Base-by-base conservation (phyloP, 2,113 vertebrate species). In the Sterrhoptilus dennistouni region DNA sequence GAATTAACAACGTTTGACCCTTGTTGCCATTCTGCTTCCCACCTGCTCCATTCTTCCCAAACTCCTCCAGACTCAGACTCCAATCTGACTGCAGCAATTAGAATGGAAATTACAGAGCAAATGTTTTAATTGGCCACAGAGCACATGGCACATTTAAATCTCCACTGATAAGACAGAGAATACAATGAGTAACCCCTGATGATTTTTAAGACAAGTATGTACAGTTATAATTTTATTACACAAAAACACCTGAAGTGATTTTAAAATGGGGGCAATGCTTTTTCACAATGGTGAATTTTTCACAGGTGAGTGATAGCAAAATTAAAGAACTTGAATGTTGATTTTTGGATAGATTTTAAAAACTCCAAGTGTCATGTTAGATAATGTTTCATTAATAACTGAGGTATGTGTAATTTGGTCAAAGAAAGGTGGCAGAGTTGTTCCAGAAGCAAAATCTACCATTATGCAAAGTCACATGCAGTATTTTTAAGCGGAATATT, bases 351-450 rank as follows among this genome's bases (percentile, higher is more conserved):
- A 69, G 66, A n/a, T 68, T 86, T 81, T 19, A 71, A 78, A 84
- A 74, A 63, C 35, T 23, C 0, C 14, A 50, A 68, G 12, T 36
- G 38, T 66, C 14, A 13, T 7, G 14, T 74, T 83, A 90, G 54
- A 72, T 57, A 54, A 69, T 5, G 17, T 50, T 91, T 74, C 28
- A 9, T 71, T 88, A 93, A 40, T 75, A 74, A 70, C 9, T 63
- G 29, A 59, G 1, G 7, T 38, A 77, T 2, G 6, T 45, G 42
- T n/a, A 83, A 87, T 91, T 95, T 96, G 82, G 85, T 79, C 72
- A 94, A 92, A 96, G 96, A 90, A 57, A 93, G 87, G 87, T 94
- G 87, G 93, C 85, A 95, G 95, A 97, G 64, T 86, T 96, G 95
- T 95, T 95, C 82, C 87, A 93, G 71, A 22, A 93, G 91, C 78